phyloP scores from a whole-genome alignment of 2,888 invertebrate species.

The Perizoma flavofasciatum region DNA sequence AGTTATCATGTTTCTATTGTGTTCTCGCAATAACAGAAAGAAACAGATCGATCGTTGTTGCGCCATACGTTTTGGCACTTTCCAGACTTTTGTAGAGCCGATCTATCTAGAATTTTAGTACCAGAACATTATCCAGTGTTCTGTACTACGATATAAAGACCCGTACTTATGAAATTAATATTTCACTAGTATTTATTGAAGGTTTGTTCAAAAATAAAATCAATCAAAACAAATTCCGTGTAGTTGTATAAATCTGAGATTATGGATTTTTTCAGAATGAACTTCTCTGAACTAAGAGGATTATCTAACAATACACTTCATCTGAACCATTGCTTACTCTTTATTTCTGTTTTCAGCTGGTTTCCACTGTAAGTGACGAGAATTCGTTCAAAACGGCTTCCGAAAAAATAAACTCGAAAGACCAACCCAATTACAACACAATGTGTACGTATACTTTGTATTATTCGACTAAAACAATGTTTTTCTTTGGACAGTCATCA shows the following conservation, averaged over 20 bases:
- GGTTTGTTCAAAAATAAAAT: neutral
- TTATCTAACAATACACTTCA: too few species aligned
- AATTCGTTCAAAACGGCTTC: conserved; percentile 68
- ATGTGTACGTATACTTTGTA: conserved; percentile 76
- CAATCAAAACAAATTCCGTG: neutral
- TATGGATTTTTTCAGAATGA: neutral
- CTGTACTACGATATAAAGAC: neutral
- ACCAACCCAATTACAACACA: conserved; percentile 76
- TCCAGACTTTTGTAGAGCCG: conserved; percentile 37
- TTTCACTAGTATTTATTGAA: neutral
- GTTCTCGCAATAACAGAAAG: neutral
- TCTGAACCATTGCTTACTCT: too few species aligned
- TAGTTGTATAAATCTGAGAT: neutral
- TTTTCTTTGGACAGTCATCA: conserved; percentile 61
- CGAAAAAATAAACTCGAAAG: conserved; percentile 67
- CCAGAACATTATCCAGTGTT: neutral
- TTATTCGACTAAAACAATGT: conserved; percentile 43
- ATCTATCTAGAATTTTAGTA: conserved; percentile 1
- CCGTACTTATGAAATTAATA: neutral
- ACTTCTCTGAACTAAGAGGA: conserved; percentile 3
- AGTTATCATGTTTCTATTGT: neutral
- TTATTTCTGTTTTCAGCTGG: conserved; percentile 48
- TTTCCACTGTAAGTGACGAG: conserved; percentile 49
- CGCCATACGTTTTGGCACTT: conserved; percentile 48
- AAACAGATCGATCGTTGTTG: conserved; percentile 35